Evolutionary conservation across 2,797 vertebrate genomes (phyloP).

Genomic region (Netta rufina): DNA sequence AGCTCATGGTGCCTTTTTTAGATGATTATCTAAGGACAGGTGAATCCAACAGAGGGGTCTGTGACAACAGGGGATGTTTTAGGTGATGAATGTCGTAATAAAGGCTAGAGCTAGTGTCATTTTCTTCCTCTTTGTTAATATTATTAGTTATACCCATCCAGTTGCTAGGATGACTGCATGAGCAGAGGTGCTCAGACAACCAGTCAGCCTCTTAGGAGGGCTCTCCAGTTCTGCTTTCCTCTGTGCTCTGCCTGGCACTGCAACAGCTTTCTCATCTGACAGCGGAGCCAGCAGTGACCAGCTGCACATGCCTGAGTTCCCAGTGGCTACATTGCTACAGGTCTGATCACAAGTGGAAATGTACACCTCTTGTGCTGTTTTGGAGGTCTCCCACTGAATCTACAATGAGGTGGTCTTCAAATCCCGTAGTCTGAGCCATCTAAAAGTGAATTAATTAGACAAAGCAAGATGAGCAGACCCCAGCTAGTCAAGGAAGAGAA

Average conservation of each 20-base stretch:
- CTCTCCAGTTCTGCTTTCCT: not conserved
- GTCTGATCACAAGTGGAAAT: not conserved
- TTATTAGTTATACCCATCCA: not conserved
- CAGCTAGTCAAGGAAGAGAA: not conserved
- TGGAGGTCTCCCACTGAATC: not conserved
- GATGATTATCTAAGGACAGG: not conserved
- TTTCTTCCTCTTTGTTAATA: not conserved
- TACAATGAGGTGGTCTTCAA: not conserved
- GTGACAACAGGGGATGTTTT: not conserved
- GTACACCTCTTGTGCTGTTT: not conserved
- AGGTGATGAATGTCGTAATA: not conserved
- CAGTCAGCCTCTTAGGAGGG: not conserved
- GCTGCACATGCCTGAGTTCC: not conserved
- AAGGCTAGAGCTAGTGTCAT: not conserved
- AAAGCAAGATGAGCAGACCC: not conserved
- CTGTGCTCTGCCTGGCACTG: not conserved
- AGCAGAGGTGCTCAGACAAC: not conserved
- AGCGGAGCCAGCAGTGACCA: not conserved
- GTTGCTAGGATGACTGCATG: not conserved
- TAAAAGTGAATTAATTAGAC: not conserved
- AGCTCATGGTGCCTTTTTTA: constrained; percentile 8
- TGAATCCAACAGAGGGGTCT: not conserved
- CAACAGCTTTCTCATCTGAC: not conserved
- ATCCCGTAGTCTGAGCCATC: not conserved
- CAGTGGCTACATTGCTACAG: accelerated